Evolutionary conservation across 2,113 vertebrate species (phyloP), one percentile per base, ranked within the genome.

Genomic region (Engystomops pustulosus): DNA sequence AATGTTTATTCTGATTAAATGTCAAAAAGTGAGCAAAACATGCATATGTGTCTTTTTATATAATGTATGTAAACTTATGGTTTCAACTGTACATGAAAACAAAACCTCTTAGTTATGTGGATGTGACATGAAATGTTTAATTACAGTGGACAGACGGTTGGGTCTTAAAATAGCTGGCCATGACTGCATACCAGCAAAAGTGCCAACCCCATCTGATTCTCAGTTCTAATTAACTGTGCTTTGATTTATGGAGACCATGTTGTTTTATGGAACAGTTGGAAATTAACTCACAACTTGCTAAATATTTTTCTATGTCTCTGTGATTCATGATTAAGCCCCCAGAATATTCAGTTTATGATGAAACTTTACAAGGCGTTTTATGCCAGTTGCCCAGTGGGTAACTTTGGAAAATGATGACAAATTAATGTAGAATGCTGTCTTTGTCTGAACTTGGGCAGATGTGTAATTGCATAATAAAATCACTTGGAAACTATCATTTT

Each of bases 311-410:
- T 20, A 55, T 79, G 62, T 38, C 17, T 53, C 10, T 27, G 23
- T 69, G 47, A 38, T 67, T 67, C 69, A 83, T 84, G 65, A 78
- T 84, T 79, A 70, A 32, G n/a, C n/a, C 45, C 18, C 34, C 18
- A 14, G 60, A 85, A 78, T 70, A 60, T 70, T 85, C 62, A 55
- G 30, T 85, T 85, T 70, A 85, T 79, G n/a, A 45, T 53, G 44
- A 70, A 58, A 70, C 53, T 84, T 84, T 69, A 84, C 83, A 78
- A 79, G 47, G 62, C 83, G 34, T 79, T 85, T 79, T 70, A 85
- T 71, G 25, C 25, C 25, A 27, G 38, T 62, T 82, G 17, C 38
- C 51, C 53, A 23, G 74, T 58, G 49, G 23, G 74, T 69, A 69
- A 44, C 60, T 49, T 53, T 85, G 49, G 65, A 49, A 84, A 49